These are phyloP conservation scores for Tinamus guttatus DNA, from an alignment of 2,113 vertebrate genomes.

Conservation along the genomic window DNA sequence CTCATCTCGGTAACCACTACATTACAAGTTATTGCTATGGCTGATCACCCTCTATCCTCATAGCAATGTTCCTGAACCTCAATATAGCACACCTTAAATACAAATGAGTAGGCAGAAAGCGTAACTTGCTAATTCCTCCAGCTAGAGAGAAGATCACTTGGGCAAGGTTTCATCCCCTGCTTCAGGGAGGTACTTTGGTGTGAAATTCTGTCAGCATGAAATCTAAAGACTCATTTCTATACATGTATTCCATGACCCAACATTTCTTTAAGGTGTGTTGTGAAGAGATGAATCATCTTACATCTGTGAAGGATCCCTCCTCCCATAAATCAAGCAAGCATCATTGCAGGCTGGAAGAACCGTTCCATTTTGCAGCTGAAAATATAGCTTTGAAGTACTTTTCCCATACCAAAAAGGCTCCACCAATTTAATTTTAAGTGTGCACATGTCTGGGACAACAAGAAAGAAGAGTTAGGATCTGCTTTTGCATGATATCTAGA, in stretches of 20 bases:
- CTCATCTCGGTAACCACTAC: background rate
- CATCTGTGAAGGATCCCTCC: background rate
- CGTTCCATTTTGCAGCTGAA: background rate
- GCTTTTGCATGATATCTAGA: no score
- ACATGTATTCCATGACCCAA: background rate
- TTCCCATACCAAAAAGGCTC: background rate
- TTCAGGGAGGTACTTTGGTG: background rate
- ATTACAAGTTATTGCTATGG: background rate
- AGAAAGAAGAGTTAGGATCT: background rate
- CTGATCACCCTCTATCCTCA: background rate
- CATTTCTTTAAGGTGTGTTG: background rate
- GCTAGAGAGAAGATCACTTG: background rate
- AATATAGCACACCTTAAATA: background rate
- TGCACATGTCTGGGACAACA: background rate
- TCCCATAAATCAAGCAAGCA: rapidly evolving
- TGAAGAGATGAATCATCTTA: background rate
- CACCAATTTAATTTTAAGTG: background rate
- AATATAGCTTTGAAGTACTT: background rate
- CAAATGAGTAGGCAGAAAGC: background rate
- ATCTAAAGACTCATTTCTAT: background rate
- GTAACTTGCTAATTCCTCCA: background rate
- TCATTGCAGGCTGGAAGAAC: rapidly evolving
- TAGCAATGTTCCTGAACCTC: rapidly evolving
- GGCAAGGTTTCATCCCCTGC: background rate
- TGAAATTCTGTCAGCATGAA: background rate